A percentile compares a stretch with the other conserved stretches of the same genome.
These are phyloP conservation scores for Cinclus mexicanus DNA, from an alignment of 2,113 vertebrate genomes.

Conservation along the genomic window DNA sequence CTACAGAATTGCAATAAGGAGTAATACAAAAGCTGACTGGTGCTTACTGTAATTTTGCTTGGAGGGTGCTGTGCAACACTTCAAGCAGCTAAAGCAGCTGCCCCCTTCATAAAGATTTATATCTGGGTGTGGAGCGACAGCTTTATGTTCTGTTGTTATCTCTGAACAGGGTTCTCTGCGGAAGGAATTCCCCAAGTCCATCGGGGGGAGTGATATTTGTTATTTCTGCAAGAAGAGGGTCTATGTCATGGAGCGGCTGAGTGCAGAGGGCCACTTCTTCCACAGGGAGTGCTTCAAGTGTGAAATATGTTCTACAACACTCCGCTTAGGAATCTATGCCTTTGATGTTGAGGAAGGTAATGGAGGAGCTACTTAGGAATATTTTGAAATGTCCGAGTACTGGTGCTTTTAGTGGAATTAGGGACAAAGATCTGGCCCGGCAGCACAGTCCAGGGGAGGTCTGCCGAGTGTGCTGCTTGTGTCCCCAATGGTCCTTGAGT, in stretches of 20 bases:
- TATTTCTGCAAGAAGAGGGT: conserved; percentile 90
- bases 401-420: not conserved
- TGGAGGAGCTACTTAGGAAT: not conserved
- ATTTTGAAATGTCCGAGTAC: not conserved
- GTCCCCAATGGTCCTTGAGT: not conserved
- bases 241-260: conserved; percentile 91
- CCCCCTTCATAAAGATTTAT: not conserved
- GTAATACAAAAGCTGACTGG: not conserved
- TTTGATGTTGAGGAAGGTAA: conserved; percentile 90
- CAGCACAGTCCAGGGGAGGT: not conserved
- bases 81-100: not conserved
- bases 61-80: not conserved
- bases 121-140: not conserved
- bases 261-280: conserved; percentile 92
- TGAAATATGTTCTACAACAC: conserved; percentile 80
- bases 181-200: conserved; percentile 78
- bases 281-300: conserved; percentile 96
- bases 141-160: not conserved
- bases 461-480: not conserved
- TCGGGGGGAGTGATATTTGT: conserved; percentile 89
- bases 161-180: conserved; percentile 77
- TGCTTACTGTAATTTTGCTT: not conserved
- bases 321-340: conserved; percentile 86
- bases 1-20: not conserved
- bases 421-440: not conserved